Evolutionary conservation across 2,113 vertebrate species (phyloP).

Genomic region (Corythornis madagascariensis): DNA sequence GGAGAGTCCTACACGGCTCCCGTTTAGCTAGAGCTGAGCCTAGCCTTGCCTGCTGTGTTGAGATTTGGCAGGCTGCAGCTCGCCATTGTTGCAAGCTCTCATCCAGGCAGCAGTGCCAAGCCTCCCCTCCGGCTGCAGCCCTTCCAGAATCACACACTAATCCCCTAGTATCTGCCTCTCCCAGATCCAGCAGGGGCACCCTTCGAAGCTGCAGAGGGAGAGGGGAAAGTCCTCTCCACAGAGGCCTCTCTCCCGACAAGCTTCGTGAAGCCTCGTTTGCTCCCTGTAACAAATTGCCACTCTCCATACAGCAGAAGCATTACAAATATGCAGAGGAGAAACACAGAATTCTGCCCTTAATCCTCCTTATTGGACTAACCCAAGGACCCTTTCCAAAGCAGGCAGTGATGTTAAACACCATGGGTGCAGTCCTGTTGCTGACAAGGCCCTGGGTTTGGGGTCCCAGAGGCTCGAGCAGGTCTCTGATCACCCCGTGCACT

Average conservation of each 20-base stretch:
- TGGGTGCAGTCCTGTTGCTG: accelerated
- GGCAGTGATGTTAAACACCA: neutral
- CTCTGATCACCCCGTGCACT: accelerated
- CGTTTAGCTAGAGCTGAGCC: constrained; percentile 59
- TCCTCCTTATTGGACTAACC: neutral
- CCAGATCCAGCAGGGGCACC: neutral
- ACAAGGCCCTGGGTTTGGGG: neutral
- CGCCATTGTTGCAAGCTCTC: constrained; percentile 24
- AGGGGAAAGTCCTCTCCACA: neutral
- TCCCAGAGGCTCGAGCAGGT: neutral
- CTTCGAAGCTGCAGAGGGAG: neutral
- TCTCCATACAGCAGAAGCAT: neutral
- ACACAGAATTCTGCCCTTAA: neutral
- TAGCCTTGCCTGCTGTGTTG: constrained; percentile 58
- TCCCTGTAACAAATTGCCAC: neutral
- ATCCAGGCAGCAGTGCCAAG: constrained; percentile 50
- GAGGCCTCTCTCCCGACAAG: neutral
- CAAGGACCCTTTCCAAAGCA: neutral
- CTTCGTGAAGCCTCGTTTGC: neutral
- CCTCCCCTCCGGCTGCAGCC: constrained; percentile 35
- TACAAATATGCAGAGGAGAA: neutral
- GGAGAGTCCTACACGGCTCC: constrained; percentile 56
- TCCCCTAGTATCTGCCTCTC: constrained; percentile 48
- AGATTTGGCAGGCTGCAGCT: constrained; percentile 60
- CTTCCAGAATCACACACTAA: constrained; percentile 5